Conservation (phyloP, 2,888 invertebrate genomes). For the Eupithecia inturbata region DNA sequence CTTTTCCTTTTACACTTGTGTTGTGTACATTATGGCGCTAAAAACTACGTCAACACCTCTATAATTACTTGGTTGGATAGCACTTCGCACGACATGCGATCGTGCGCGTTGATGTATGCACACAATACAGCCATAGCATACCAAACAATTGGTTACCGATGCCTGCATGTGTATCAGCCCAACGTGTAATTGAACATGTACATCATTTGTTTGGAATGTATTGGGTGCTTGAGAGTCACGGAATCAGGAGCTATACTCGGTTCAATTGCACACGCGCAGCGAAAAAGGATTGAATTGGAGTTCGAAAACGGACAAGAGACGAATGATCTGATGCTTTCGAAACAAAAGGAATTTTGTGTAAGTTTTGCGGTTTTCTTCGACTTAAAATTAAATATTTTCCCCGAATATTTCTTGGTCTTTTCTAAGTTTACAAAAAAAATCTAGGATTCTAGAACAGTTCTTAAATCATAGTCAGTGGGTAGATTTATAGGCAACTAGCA, state of each 20-base stretch:
- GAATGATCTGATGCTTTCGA: no score
- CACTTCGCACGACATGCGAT: constrained; percentile 38
- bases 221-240: constrained; percentile 1
- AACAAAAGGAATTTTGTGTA: no score
- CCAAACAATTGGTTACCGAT: constrained; percentile 41
- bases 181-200: background rate
- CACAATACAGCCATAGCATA: constrained; percentile 42
- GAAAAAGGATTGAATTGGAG: no score
- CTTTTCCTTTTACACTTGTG: background rate
- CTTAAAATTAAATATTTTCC: no score
- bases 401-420: no score
- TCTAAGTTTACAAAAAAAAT: no score
- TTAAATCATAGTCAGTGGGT: no score
- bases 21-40: constrained; percentile 19
- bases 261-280: no score
- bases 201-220: background rate
- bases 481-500: no score
- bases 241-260: background rate
- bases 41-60: constrained; percentile 22
- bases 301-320: no score
- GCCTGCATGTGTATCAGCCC: constrained; percentile 23
- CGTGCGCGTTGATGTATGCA: constrained; percentile 41
- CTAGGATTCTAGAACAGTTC: no score
- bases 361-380: no score
- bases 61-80: constrained; percentile 36